Evolutionary conservation across 1,140 invertebrate species (phyloP).

Genomic region (Piezodorus guildinii): DNA sequence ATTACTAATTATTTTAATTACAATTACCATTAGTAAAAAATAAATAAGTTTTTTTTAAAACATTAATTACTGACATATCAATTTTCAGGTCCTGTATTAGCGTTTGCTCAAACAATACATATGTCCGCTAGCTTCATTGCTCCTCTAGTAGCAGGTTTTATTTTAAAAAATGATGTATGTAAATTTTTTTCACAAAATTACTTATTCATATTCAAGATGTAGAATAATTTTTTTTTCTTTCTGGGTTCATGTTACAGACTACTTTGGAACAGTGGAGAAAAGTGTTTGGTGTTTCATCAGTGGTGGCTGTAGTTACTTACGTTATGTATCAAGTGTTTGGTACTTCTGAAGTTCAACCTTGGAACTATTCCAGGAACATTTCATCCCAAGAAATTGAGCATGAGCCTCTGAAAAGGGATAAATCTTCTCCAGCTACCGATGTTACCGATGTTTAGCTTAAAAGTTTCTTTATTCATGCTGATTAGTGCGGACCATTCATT

Average conservation of each 20-base stretch:
- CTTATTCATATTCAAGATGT: too few species aligned
- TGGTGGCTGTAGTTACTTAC: constrained; percentile 52
- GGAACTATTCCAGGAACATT: constrained; percentile 36
- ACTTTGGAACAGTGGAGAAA: constrained; percentile 54
- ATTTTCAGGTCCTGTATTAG: constrained; percentile 47
- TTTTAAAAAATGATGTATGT: constrained; percentile 43
- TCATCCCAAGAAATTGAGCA: background rate
- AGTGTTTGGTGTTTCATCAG: constrained; percentile 54
- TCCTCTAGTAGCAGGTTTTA: constrained; percentile 46
- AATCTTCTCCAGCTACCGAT: background rate
- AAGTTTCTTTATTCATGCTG: too few species aligned
- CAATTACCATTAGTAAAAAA: too few species aligned
- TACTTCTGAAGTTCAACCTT: constrained; percentile 48
- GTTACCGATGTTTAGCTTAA: background rate
- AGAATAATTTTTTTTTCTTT: too few species aligned
- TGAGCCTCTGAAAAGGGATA: constrained; percentile 1
- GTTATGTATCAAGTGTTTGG: constrained; percentile 56
- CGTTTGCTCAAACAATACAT: constrained; percentile 63
- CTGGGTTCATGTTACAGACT: constrained; percentile 36
- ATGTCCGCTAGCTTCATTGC: constrained; percentile 61
- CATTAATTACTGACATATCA: too few species aligned
- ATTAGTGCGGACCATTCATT: too few species aligned
- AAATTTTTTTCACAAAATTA: background rate
- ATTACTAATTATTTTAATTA: too few species aligned
- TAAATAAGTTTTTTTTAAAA: too few species aligned